Evolutionary conservation across 2,797 vertebrate species (phyloP).

Genomic region (Enteromius fasciolatus): DNA sequence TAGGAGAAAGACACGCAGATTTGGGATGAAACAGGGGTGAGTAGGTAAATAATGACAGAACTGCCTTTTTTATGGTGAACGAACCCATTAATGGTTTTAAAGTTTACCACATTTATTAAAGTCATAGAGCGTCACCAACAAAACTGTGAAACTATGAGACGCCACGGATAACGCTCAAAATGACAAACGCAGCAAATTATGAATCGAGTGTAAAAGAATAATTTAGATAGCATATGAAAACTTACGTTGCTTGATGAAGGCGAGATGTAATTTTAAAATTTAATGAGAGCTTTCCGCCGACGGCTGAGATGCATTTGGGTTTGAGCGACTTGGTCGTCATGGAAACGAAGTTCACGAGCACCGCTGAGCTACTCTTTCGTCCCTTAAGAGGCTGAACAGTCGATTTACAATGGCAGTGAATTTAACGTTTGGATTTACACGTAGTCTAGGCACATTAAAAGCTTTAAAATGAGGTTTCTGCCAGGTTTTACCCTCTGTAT

Average conservation of each 20-base stretch:
- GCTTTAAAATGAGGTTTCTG: too few relatives aligned
- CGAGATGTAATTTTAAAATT: not conserved
- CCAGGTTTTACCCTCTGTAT: not conserved
- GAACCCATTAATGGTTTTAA: not conserved
- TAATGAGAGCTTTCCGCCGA: not conserved
- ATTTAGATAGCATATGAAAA: not conserved
- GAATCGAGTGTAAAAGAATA: not conserved
- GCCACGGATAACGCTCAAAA: not conserved
- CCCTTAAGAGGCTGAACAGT: not conserved
- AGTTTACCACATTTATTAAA: not conserved
- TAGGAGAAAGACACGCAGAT: not conserved
- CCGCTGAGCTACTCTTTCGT: not conserved
- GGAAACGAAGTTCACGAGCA: not conserved
- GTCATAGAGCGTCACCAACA: not conserved
- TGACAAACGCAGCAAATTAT: not conserved
- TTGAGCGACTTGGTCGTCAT: not conserved
- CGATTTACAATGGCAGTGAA: not conserved
- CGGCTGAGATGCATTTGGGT: not conserved
- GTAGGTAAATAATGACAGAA: not conserved
- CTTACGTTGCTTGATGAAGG: not conserved
- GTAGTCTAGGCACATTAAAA: not conserved
- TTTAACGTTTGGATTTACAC: not conserved
- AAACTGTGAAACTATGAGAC: too few relatives aligned
- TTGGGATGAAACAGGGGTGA: not conserved
- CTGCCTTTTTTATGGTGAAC: not conserved